Evolutionary conservation across 2,113 vertebrate species (phyloP), one percentile per base, ranked within the genome.

Genomic region (Apeltes quadracus): DNA sequence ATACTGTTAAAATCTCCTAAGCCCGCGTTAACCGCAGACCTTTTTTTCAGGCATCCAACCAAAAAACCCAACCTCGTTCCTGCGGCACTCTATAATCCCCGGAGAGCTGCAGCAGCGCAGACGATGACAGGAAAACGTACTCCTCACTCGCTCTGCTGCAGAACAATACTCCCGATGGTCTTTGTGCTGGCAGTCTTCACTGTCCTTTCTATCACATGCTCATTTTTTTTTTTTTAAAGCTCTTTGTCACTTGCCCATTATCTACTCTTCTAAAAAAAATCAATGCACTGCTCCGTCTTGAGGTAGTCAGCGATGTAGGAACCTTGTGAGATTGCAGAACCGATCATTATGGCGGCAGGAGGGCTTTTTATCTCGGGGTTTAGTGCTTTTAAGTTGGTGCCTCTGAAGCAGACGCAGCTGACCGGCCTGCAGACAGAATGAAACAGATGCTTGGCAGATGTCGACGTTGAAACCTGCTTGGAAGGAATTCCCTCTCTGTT

Each of bases 381-480:
- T 77, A 73, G 58, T 78, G 72, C 57, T 72, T 75, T 79, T 83
- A 75, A 78, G 81, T 83, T 66, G n/a, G 56, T 66, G 59, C 72
- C 61, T 81, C 64, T 55, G 53, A 64, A 59, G 74, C 44, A 10
- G 32, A 48, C 20, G 1, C 39, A 72, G 59, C 54, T 74, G 86
- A 76, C 82, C 74, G 10, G 59, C 22, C 18, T 80, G 55, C 61
- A 36, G 76, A 68, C 51, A 2, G 75, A 69, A 56, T 41, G 55
- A 77, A 82, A 76, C 84, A 83, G 81, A 86, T 88, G 82, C 54
- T 72, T 43, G 68, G 81, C 88, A 90, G 83, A 86, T 91, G 86
- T 86, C 61, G 80, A 69, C 69, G 75, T 82, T 78, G 82, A 76
- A 78, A 86, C 22, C 4, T 50, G 68, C 38, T 54, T 0, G 2